Base-by-base conservation (phyloP, 2,113 vertebrate species). In the Leptocoma aspasia region DNA sequence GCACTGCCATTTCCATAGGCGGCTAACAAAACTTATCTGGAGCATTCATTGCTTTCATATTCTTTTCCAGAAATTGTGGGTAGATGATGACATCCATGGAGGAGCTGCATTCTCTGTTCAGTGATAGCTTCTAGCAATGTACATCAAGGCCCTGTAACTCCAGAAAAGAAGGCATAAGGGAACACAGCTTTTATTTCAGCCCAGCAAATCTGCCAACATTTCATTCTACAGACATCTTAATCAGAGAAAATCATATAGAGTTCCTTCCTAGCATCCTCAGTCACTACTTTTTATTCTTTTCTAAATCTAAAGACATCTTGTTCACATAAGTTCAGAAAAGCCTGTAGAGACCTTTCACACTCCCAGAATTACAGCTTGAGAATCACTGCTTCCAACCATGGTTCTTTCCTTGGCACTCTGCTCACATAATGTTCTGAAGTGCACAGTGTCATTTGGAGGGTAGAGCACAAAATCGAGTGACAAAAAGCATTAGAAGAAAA, bases 401-500 rank as follows among this genome's bases (percentile, higher is more conserved):
- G 63, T 50, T 88, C 20, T 92, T 54, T 69, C 63, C 63, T 61
- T 80, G 78, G 60, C 66, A 65, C 39, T 83, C 54, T 85, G 61
- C 23, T 96, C 85, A 59, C 30, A 53, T 42, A 73, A 85, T 30
- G 24, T 79, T 95, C 73, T 80, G 61, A 93, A 88, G 71, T 22
- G 26, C 20, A 21, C 3, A 2, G 33, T 72, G 61, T 79, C 42
- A 5, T 53, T 88, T 72, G 53, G 63, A 94, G 50, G 82, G 50
- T 72, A 93, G 33, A 94, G 59, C 70, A 72, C 73, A 94, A 90
- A 90, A 94, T 54, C 7, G 31, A 95, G 85, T 91, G 75, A 90
- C 92, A 96, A 80, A 87, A 95, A 65, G 41, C 28, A 85, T 80
- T 88, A 95, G 59, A 42, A 68, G 50, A 39, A 45, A 80, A 91